Conservation (phyloP, 2,888 invertebrate genomes). For the Cephus rjabovi region DNA sequence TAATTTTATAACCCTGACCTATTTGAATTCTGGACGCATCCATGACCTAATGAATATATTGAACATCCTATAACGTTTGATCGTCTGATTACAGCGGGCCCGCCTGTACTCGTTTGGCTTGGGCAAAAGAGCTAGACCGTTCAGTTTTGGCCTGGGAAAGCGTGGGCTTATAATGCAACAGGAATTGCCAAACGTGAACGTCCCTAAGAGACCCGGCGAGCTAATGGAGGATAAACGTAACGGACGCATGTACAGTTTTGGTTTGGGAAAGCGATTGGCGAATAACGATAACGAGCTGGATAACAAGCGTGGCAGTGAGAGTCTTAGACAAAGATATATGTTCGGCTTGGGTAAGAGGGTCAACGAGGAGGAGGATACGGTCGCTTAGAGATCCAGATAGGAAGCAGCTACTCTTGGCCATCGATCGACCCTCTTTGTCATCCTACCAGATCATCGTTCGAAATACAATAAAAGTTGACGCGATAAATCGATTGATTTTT, state of each 20-base stretch:
- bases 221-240: constrained; percentile 69
- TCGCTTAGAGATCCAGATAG: not conserved
- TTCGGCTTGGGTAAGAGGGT: constrained; percentile 51
- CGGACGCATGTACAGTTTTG: constrained; percentile 71
- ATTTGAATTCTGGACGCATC: not conserved
- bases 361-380: constrained; percentile 34
- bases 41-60: not conserved
- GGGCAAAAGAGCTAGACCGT: constrained; percentile 72
- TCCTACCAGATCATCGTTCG: not conserved
- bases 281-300: constrained; percentile 55
- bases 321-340: constrained; percentile 38
- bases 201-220: constrained; percentile 61
- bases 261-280: constrained; percentile 69
- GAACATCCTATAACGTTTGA: not conserved
- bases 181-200: constrained; percentile 13
- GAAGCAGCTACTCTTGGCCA: not conserved
- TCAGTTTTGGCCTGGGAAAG: constrained; percentile 73
- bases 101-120: constrained; percentile 78
- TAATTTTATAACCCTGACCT: not conserved
- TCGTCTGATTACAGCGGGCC: constrained; percentile 66
- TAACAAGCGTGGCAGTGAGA: constrained; percentile 41
- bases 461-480: not conserved
- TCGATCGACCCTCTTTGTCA: not conserved
- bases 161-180: constrained; percentile 47
- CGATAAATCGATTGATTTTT: not conserved